Percentiles rank a stretch among this genome's conserved stretches.
These are phyloP conservation scores for Seriola dumerili DNA, from an alignment of 2,113 vertebrate genomes.

Conservation along the genomic window DNA sequence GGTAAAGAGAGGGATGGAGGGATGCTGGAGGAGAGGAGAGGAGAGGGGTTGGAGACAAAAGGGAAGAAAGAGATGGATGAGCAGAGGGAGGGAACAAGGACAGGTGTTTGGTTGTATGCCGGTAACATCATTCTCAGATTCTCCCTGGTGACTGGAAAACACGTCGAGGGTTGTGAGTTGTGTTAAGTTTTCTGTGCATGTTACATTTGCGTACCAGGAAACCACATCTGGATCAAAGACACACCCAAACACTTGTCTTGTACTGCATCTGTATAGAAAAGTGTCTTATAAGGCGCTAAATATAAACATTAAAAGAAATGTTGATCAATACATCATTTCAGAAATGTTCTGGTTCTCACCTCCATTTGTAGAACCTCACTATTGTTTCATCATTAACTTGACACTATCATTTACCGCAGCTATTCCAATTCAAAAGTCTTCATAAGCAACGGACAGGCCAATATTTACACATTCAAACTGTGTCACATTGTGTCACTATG, in stretches of 20 bases:
- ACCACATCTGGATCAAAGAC: neutral
- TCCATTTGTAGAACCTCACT: neutral
- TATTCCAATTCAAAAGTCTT: too few relatives aligned
- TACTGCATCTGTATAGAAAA: too few relatives aligned
- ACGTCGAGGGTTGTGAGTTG: conserved; percentile 25
- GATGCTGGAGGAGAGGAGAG: neutral
- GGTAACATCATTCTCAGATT: conserved; percentile 38
- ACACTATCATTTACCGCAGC: too few relatives aligned
- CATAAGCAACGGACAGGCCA: too few relatives aligned
- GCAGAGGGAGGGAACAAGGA: conserved; percentile 23
- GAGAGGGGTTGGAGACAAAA: neutral
- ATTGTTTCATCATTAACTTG: too few relatives aligned
- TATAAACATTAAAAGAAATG: neutral
- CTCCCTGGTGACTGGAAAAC: conserved; percentile 54
- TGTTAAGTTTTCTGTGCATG: neutral
- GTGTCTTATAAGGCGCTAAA: too few relatives aligned
- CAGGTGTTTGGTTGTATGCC: conserved; percentile 57
- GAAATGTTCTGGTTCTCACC: neutral
- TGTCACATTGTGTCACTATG: too few relatives aligned
- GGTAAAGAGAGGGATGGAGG: neutral
- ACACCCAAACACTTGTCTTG: neutral
- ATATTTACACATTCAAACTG: neutral
- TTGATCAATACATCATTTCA: too few relatives aligned
- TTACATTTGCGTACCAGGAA: neutral
- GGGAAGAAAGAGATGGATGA: conserved; percentile 10